Evolutionary conservation across 2,113 vertebrate species (phyloP), one percentile per base, ranked within the genome.

Genomic region (Centrocercus urophasianus): DNA sequence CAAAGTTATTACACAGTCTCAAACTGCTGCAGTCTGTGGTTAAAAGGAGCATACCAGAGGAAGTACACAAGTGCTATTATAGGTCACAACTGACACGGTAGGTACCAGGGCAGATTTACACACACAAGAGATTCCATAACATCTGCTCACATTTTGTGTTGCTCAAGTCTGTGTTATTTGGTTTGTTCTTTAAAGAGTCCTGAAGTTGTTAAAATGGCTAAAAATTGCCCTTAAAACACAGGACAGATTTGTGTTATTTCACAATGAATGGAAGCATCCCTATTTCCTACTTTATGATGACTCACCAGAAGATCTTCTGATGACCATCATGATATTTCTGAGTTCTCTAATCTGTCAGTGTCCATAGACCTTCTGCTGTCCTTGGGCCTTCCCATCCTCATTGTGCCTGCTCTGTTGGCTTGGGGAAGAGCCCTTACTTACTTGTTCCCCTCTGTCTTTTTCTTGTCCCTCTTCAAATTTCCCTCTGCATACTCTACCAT

Each of bases 51-150:
- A 24, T 22, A 79, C 15, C 87, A 90, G 59, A 38, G 71, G 83
- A 87, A 90, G 81, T 95, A 91, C 72, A 80, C 71, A 85, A 75
- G 34, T 71, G 30, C 40, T 94, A 36, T 38, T 64, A 56, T 79
- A 88, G 78, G 82, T 95, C 72, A 89, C 6, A 3, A 64, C 42
- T 83, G 75, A 83, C 15, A 27, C n/a, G 65, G 34, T 72, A 93
- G 52, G 60, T 65, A 64, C 25, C 0, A 5, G 57, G 69, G 40
- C 76, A 93, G 76, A 95, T 86, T 34, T 86, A 57, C 64, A 67
- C 67, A 83, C 84, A 64, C 0, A 0, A 83, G 84, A 77, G 56
- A 43, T 15, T 48, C 21, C 4, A 20, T 13, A 75, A 83, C 18
- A 54, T 83, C 79, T 91, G 88, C 83, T 86, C 88, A 61, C 9